Evolutionary conservation across 2,113 vertebrate genomes (phyloP).

Genomic region (Tympanuchus pallidicinctus): DNA sequence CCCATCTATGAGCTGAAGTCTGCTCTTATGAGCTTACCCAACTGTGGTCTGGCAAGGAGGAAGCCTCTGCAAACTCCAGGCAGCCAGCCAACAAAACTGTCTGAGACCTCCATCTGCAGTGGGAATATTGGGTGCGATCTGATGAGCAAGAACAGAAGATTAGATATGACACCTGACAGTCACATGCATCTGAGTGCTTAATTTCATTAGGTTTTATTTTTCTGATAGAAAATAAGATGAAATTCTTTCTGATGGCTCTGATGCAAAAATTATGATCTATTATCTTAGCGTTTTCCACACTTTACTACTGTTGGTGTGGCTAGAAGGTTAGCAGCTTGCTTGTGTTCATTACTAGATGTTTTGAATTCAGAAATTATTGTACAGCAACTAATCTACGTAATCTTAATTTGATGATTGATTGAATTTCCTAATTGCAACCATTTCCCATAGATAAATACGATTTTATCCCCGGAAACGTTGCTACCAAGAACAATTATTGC

Average conservation of each 20-base stretch:
- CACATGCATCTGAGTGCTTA: not conserved
- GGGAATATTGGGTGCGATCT: not conserved
- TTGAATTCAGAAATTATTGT: not conserved
- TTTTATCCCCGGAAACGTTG: not conserved
- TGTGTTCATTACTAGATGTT: not conserved
- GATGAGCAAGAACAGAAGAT: not conserved
- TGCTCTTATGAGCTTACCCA: not conserved
- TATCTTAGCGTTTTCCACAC: not conserved
- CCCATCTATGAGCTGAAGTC: not conserved
- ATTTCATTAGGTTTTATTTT: not conserved
- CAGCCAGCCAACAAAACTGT: not conserved
- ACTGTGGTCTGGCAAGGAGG: not conserved
- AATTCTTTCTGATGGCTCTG: not conserved
- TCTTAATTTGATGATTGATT: not conserved
- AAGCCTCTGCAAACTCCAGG: not conserved
- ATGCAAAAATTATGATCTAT: not conserved
- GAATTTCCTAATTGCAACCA: not conserved
- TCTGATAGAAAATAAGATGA: not conserved
- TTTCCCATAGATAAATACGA: not conserved
- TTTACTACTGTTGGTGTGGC: not conserved
- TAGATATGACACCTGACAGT: not conserved
- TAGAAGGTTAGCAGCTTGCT: not conserved
- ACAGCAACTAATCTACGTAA: not conserved
- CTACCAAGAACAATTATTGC: not conserved
- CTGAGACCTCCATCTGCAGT: not conserved